Evolutionary conservation across 30 jellyfish, hydroid and myxozoan species (phyloP).

Genomic region (Mastigias papua): DNA sequence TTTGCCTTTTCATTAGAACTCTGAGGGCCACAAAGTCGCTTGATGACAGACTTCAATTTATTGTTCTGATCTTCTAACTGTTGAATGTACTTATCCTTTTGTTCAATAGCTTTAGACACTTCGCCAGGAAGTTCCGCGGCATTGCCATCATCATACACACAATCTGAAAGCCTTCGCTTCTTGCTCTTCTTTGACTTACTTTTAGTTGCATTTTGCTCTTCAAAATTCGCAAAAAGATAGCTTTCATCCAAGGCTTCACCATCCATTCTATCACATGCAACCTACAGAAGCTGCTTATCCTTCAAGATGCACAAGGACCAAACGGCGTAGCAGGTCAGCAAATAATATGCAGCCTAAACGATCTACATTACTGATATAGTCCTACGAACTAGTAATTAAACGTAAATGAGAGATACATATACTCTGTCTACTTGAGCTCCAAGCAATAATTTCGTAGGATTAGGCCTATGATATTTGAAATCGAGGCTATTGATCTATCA

Average conservation of each 20-base stretch:
- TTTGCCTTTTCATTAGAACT: conserved; percentile 23
- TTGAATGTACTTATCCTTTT: conserved; percentile 76
- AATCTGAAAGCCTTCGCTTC: conserved; percentile 32
- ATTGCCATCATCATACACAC: conserved; percentile 24
- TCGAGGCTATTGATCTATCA: not conserved
- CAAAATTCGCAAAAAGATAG: conserved; percentile 82
- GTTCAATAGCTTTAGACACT: conserved; percentile 38
- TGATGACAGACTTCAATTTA: conserved; percentile 88
- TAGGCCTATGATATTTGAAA: not conserved
- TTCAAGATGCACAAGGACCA: no score
- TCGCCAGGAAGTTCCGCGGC: conserved; percentile 42
- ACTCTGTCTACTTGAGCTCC: no score
- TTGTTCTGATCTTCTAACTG: conserved; percentile 94
- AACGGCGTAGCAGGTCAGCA: no score
- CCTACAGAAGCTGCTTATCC: no score
- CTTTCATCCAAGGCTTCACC: conserved; percentile 76
- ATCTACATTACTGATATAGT: no score
- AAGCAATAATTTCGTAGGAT: not conserved
- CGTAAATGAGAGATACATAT: no score
- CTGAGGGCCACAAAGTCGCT: conserved; percentile 98
- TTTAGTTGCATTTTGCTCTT: conserved; percentile 52
- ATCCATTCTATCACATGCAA: conserved; percentile 39
- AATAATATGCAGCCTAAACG: no score
- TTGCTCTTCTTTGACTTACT: conserved; percentile 63
- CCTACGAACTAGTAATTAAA: no score